Base-by-base conservation (phyloP, 1,140 invertebrate species). In the Apis cerana region DNA sequence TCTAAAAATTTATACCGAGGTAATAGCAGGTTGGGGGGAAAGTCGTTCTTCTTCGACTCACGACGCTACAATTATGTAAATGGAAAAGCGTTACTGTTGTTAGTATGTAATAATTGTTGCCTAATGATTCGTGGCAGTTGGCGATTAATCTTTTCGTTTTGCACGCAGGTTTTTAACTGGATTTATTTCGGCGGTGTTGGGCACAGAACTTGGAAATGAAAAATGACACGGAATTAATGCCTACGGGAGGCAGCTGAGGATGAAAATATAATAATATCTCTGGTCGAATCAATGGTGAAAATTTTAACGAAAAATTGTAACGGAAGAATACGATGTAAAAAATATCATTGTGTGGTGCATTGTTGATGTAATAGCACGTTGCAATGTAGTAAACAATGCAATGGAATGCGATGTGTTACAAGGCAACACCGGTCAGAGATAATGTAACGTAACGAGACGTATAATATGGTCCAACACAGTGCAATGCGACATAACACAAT, bases 71-170 rank as follows among this genome's bases (percentile, higher is more conserved):
- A 81, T 81, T 81, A 81, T 75, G 62, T 81, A 81, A 81, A 81
- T 81, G 71, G 80, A 75, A 81, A 81, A 81, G 72, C 62, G 54
- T 75, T 67, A 75, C 62, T 68, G 71, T 75, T 81, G 71, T 59
- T 81, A 52, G 52, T 74, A 48, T 68, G 48, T 75, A 81, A 27
- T 81, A 81, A 81, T 81, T 75, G 80, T 65, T 81, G 72, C 23
- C 75, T 81, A 81, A 81, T 81, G 71, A 81, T 81, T 68, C 62
- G 80, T 65, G 80, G 23, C 62, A 43, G 61, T n/a, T 11, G 27
- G 52, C 80, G 72, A 81, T 81, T 81, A 81, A 81, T 81, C 80
- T 75, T 75, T 81, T 75, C 71, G 15, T 43, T 17, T 9, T 9
- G 62, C 43, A 10, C 13, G 43, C 11, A 62, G 80, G n/a, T n/a